Evolutionary conservation across 1,140 invertebrate genomes (phyloP).

Genomic region (Rhyzopertha dominica): DNA sequence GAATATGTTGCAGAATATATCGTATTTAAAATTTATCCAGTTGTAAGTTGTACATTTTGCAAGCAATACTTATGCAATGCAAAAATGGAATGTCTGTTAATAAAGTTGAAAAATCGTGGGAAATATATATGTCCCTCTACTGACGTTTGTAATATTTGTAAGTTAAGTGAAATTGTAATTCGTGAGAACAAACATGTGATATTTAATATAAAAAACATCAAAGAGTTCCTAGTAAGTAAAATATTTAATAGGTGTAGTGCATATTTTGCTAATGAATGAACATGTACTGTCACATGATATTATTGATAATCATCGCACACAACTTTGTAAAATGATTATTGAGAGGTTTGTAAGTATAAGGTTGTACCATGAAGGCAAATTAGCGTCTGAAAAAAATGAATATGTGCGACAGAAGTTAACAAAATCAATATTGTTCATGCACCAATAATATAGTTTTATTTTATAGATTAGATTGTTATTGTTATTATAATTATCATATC

Average conservation of each 20-base stretch:
- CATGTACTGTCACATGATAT: not conserved
- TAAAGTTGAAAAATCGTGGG: not conserved
- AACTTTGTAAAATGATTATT: not conserved
- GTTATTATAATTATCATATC: too few species aligned
- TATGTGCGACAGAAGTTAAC: not conserved
- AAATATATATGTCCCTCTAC: not conserved
- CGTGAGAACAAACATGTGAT: not conserved
- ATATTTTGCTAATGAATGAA: not conserved
- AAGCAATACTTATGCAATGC: too few species aligned
- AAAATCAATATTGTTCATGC: constrained; percentile 5
- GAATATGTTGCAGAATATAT: constrained; percentile 5
- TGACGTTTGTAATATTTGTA: not conserved
- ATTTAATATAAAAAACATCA: not conserved
- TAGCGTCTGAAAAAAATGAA: not conserved
- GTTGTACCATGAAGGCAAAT: not conserved
- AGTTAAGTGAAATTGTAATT: not conserved
- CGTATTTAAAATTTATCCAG: too few species aligned
- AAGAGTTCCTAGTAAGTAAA: too few species aligned
- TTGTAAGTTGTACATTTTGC: too few species aligned
- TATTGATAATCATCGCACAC: not conserved
- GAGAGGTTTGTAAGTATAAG: not conserved
- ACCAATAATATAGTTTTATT: too few species aligned
- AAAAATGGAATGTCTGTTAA: too few species aligned
- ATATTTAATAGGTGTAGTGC: too few species aligned
- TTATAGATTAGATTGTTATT: too few species aligned